Conservation (phyloP, 2,888 invertebrate genomes). For the Hydroisotoma schaefferi region DNA sequence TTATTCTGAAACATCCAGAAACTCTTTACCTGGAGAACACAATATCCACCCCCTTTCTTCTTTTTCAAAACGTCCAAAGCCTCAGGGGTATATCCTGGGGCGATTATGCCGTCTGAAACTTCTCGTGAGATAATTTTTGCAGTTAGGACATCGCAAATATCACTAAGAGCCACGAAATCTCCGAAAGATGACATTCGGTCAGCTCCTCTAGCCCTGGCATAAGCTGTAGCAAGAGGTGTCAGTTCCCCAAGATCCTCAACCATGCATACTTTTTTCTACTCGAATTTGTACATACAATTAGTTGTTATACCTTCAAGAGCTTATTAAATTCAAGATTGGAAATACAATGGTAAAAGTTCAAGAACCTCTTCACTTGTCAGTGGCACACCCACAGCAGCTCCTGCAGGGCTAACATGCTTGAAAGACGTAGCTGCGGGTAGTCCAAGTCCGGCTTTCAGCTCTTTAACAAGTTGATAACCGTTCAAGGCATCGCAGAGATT, state of each 20-base stretch:
- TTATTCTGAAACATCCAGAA: not conserved
- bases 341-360: not conserved
- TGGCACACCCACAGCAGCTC: slow-evolving; percentile 86
- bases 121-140: slow-evolving; percentile 82
- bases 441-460: slow-evolving; percentile 72
- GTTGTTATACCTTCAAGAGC: not conserved
- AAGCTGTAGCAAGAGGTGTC: slow-evolving; percentile 81
- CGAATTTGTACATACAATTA: slow-evolving; percentile 27
- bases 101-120: slow-evolving; percentile 98
- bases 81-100: slow-evolving; percentile 80
- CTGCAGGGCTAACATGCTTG: slow-evolving; percentile 97
- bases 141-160: slow-evolving; percentile 81
- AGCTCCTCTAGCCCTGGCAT: slow-evolving; percentile 93
- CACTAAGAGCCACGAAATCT: slow-evolving; percentile 92
- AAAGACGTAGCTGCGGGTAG: slow-evolving; percentile 93
- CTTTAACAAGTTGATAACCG: slow-evolving; percentile 92
- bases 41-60: slow-evolving; percentile 92
- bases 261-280: slow-evolving; percentile 83
- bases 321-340: not conserved
- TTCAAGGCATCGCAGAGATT: slow-evolving; percentile 96
- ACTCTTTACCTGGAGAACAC: slow-evolving; percentile 67
- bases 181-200: slow-evolving; percentile 99
- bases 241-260: slow-evolving; percentile 77
- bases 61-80: slow-evolving; percentile 83
- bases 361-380: slow-evolving; percentile 65